Percentiles rank a stretch among this genome's conserved stretches.
Conservation (phyloP, 2,797 vertebrate species). For the Peromyscus eremicus region DNA sequence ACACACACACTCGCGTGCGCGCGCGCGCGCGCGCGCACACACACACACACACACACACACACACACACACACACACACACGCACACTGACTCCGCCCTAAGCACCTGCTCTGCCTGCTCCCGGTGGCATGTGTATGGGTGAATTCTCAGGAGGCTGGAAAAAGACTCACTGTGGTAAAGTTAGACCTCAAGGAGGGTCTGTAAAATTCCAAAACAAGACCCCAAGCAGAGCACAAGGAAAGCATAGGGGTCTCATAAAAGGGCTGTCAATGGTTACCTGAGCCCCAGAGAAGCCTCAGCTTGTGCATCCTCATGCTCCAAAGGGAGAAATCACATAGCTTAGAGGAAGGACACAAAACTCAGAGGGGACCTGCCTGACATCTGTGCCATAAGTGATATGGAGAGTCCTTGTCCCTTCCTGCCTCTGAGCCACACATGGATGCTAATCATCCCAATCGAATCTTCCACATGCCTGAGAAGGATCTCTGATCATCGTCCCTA, state of each 20-base stretch:
- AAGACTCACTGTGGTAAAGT: background rate
- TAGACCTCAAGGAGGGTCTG: background rate
- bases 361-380: rapidly evolving
- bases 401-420: background rate
- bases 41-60: background rate
- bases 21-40: too few species aligned
- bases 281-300: background rate
- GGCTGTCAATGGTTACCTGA: background rate
- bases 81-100: background rate
- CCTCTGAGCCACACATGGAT: background rate
- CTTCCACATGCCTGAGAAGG: too few species aligned
- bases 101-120: background rate
- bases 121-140: background rate
- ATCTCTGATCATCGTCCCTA: background rate
- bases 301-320: background rate
- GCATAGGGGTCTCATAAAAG: background rate
- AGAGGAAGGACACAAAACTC: background rate
- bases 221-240: background rate
- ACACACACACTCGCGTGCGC: too few species aligned
- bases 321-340: background rate
- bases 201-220: conserved; percentile 22
- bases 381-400: background rate
- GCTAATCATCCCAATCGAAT: background rate
- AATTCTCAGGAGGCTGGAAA: background rate
- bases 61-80: background rate